phyloP scores from a whole-genome alignment of 2,113 vertebrate genomes.

The Psilopsiagon aurifrons region DNA sequence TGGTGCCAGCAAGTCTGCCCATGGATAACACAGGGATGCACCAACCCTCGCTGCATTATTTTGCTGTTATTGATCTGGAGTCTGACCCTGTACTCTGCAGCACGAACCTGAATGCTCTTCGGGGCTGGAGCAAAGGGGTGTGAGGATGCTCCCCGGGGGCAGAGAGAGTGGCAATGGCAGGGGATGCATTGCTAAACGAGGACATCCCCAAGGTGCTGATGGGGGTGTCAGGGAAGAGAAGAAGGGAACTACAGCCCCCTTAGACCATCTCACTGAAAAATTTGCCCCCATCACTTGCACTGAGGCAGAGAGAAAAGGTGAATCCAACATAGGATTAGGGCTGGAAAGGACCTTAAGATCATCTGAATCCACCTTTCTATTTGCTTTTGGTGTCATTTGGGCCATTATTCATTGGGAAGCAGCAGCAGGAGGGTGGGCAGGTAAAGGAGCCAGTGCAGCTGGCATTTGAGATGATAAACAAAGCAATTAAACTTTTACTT shows the following conservation, averaged over 20 bases:
- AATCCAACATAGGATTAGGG: not conserved
- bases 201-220: not conserved
- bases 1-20: not conserved
- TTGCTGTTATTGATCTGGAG: not conserved
- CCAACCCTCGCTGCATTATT: not conserved
- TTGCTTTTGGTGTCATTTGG: not conserved
- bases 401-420: fast-evolving
- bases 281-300: not conserved
- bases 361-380: not conserved
- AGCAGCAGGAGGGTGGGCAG: not conserved
- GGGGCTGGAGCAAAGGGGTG: not conserved
- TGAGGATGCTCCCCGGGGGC: not conserved
- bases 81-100: not conserved
- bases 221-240: not conserved
- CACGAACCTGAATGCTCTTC: not conserved
- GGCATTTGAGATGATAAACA: slow-evolving; percentile 3
- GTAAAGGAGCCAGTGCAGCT: not conserved
- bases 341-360: no score
- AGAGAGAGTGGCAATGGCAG: not conserved
- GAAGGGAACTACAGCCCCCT: not conserved
- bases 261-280: not conserved
- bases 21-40: not conserved
- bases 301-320: not conserved
- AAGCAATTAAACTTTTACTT: slow-evolving; percentile 35
- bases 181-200: not conserved